Conservation (phyloP, 2,888 invertebrate genomes). For the Metellina segmentata region DNA sequence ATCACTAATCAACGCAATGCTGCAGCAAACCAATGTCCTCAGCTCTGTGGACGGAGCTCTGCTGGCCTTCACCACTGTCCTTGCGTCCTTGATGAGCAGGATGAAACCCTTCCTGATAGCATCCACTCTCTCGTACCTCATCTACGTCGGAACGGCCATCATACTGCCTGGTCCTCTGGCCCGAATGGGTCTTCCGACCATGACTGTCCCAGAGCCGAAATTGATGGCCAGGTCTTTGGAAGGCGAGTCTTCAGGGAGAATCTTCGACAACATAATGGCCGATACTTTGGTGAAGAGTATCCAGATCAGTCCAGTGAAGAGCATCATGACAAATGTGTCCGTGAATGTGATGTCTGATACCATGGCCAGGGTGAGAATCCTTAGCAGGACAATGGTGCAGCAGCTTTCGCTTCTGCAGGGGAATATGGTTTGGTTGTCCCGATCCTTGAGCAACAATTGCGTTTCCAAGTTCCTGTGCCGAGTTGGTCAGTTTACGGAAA, state of each 20-base stretch:
- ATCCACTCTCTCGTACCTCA: slow-evolving; percentile 48
- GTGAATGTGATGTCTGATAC: slow-evolving; percentile 52
- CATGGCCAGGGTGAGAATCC: slow-evolving; percentile 38
- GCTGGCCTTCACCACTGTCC: slow-evolving; percentile 39
- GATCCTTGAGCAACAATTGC: slow-evolving; percentile 53
- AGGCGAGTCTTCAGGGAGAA: slow-evolving; percentile 5
- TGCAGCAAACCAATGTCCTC: slow-evolving; percentile 55
- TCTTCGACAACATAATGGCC: slow-evolving; percentile 49
- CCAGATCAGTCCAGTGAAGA: slow-evolving; percentile 68
- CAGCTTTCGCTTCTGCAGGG: slow-evolving; percentile 48
- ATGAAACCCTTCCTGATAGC: slow-evolving; percentile 60
- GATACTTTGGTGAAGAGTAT: slow-evolving; percentile 63
- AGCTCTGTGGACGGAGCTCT: slow-evolving; percentile 65
- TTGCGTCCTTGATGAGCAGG: slow-evolving; percentile 29
- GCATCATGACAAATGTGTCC: slow-evolving; percentile 66
- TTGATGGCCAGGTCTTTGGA: slow-evolving; percentile 44
- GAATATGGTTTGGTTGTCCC: slow-evolving; percentile 46
- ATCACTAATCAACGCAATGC: slow-evolving; percentile 49
- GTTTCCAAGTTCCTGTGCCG: slow-evolving; percentile 59
- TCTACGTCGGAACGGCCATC: slow-evolving; percentile 63
- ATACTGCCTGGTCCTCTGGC: slow-evolving; percentile 42
- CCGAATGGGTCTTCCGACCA: slow-evolving; percentile 38
- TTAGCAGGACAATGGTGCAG: slow-evolving; percentile 41
- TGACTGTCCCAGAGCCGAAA: slow-evolving; percentile 9
- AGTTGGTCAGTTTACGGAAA: slow-evolving; percentile 67